Base-by-base conservation (phyloP, 2,888 invertebrate species). In the Hirtodrosophila duncani region DNA sequence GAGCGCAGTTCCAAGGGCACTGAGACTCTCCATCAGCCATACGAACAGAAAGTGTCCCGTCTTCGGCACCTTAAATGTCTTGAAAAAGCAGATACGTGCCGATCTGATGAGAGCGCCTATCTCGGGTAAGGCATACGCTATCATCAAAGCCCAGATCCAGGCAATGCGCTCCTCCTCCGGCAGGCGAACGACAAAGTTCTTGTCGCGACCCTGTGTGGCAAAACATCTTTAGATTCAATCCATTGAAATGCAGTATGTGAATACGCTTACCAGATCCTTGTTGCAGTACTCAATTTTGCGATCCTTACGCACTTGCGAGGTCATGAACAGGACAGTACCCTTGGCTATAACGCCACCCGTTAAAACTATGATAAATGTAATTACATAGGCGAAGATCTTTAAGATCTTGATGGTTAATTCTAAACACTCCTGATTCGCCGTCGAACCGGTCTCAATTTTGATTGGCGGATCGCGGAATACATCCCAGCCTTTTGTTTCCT, bases 401-500 rank as follows among this genome's bases (percentile, higher is more conserved):
- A 94, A 90, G 78, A 94, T 88, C 86, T 94, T 94, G 39, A 95
- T 93, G 20, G 94, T 94, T 83, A 94, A 89, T 77, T 95, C 94
- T 84, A 96, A 89, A 86, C 95, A 96, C 86, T 92, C 92, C 87
- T 95, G 94, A 84, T 92, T 94, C 72, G 94, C 94, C 91, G 94
- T 94, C 39, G 95, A 95, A 63, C 95, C 94, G 68, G 93, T 93
- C 88, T 95, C 94, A 88, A 92, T 91, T 87, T 95, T 94, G 74
- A 92, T 92, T 6, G 97, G 97, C 70, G 96, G 93, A 87, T 96
- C 93, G 83, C 96, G 90, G 89, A 98, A 98, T 52, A 97, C 96
- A 90, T 98, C 97, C 98, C 98, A 98, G 91, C 93, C 94, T 92
- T 95, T 95, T 75, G 94, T 94, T 87, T 94, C 95, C 83, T 92